These are phyloP conservation scores for Myrmecophaga tridactyla DNA, from an alignment of 2,113 vertebrate genomes.

Conservation along the genomic window DNA sequence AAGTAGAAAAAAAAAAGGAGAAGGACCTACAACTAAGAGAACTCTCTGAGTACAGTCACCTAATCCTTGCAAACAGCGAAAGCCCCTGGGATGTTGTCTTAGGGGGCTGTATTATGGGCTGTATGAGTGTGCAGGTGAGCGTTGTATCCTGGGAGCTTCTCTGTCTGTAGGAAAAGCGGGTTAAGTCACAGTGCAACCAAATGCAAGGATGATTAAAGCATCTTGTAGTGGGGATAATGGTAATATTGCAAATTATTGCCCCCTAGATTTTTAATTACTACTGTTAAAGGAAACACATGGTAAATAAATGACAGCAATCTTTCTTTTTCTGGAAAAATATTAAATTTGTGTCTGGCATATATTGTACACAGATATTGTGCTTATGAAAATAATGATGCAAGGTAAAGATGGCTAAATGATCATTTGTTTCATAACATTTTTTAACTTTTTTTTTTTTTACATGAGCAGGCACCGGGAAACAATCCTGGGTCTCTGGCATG, in stretches of 20 bases:
- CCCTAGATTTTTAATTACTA: neutral
- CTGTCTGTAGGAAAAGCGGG: neutral
- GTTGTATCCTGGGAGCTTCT: neutral
- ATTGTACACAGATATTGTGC: neutral
- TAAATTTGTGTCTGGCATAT: conserved; percentile 43
- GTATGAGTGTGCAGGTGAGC: neutral
- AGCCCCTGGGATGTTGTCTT: neutral
- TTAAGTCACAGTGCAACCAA: neutral
- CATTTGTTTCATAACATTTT: conserved; percentile 27
- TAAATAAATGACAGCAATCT: conserved; percentile 4
- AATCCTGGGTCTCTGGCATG: too few species aligned
- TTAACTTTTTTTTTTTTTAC: too few species aligned
- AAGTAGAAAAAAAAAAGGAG: neutral
- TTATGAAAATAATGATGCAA: conserved; percentile 46
- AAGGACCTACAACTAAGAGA: neutral
- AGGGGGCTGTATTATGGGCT: neutral
- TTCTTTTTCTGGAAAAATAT: conserved; percentile 20
- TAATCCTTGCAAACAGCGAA: neutral
- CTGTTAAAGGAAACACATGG: conserved; percentile 15
- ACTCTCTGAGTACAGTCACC: neutral
- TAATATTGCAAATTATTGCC: neutral
- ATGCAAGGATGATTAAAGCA: neutral
- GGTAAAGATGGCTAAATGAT: conserved; percentile 23
- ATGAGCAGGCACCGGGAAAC: too few species aligned
- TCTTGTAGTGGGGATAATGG: neutral